Base-by-base conservation (phyloP, 2,888 invertebrate species). In the Eupithecia subumbrata region DNA sequence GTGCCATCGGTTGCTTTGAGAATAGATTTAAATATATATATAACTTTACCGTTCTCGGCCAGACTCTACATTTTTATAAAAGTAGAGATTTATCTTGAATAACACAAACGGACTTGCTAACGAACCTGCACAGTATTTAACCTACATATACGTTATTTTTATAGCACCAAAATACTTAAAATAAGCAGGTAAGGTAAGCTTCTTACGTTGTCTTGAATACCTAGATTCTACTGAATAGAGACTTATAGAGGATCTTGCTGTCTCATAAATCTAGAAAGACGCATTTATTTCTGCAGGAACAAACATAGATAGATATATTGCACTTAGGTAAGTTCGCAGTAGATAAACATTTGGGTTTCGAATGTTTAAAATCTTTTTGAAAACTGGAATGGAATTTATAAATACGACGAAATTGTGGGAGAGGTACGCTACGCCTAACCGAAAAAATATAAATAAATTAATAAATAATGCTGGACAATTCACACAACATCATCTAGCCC, bases 191-290 rank as follows among this genome's bases (percentile, higher is more conserved):
- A 64, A 64, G 64, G 16, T 64, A 75, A 75, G 69, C 72, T 72
- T 69, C 72, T 63, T 72, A 69, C 69, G 52, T 52, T 69, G 77
- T 76, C 78, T 79, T 75, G 78, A 75, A 80, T 82, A 67, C 67
- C 34, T 67, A 37, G 64, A 34, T 34, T 68, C 68, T 40, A 85
- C 84, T 83, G 83, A 84, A 84, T 83, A 82, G 81, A 83, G 81
- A 84, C 81, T 79, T 81, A 82, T 83, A 83, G 81, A 82, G 82
- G 80, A 82, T 82, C 82, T 78, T 74, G 80, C 78, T 81, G 81
- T 82, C 82, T 81, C 79, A 84, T 85, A 84, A 85, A 84, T 86
- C 83, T 80, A 76, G 71, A 76, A 76, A 79, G 76, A 79, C 79
- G 79, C 76, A 81, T 82, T 81, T 77, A 79, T 79, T 78, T 67